Evolutionary conservation across 1,140 invertebrate species (phyloP).

Genomic region (Conus betulinus): DNA sequence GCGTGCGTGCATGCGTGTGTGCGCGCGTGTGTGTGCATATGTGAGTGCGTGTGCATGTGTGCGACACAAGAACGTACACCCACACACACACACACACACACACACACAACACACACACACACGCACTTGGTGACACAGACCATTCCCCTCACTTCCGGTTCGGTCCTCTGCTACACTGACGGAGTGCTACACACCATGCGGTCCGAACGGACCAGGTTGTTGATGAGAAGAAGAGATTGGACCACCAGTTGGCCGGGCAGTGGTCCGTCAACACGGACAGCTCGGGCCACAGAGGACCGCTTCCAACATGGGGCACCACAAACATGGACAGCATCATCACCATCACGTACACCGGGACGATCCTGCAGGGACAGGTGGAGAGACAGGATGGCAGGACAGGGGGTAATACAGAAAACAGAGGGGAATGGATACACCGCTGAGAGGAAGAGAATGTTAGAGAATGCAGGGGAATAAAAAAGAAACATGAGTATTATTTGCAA

Average conservation of each 20-base stretch:
- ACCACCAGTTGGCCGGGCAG: slow-evolving; percentile 87
- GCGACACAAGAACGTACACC: background rate
- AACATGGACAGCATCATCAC: slow-evolving; percentile 80
- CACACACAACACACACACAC: slow-evolving; percentile 10
- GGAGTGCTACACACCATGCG: background rate
- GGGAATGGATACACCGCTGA: background rate
- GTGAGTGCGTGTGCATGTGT: background rate
- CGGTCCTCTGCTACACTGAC: background rate
- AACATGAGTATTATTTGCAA: background rate
- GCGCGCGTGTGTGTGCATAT: background rate
- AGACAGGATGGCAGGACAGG: background rate
- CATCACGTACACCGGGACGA: background rate
- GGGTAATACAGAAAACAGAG: background rate
- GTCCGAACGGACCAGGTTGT: slow-evolving; percentile 82
- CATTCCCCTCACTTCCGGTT: too few species aligned
- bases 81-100: too few species aligned
- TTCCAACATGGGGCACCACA: slow-evolving; percentile 81
- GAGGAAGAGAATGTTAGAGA: background rate
- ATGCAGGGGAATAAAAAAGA: too few species aligned
- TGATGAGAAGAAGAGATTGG: slow-evolving; percentile 87
- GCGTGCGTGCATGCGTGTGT: background rate
- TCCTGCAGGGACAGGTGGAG: background rate
- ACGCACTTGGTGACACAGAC: background rate
- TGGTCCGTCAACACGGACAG: slow-evolving; percentile 44
- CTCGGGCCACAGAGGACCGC: slow-evolving; percentile 76